Evolutionary conservation across 2,113 vertebrate genomes (phyloP).

Genomic region (Dipodomys merriami): DNA sequence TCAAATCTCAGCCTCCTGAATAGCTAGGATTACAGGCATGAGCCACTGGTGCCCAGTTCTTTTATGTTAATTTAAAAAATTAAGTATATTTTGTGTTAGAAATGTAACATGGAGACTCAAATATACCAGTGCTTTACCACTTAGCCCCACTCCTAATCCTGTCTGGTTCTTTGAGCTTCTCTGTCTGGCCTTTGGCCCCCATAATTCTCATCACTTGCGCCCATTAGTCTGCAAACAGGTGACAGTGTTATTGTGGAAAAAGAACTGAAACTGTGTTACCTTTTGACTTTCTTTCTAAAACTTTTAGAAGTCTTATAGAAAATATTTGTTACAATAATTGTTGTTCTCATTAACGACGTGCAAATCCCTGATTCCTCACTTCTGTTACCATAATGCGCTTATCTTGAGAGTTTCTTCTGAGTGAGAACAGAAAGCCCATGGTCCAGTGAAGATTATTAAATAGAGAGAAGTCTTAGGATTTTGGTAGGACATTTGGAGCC

Average conservation of each 20-base stretch:
- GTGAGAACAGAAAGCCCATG: background rate
- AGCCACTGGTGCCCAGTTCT: too few species aligned
- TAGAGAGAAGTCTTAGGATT: background rate
- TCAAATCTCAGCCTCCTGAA: too few species aligned
- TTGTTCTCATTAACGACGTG: background rate
- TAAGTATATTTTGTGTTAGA: too few species aligned
- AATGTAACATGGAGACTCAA: too few species aligned
- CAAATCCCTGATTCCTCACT: background rate
- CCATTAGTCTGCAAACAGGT: background rate
- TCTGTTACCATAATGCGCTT: background rate
- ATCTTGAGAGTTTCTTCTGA: background rate
- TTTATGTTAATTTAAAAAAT: too few species aligned
- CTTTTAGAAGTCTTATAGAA: background rate
- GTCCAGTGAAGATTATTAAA: background rate
- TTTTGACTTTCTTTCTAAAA: background rate
- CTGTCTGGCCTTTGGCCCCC: background rate
- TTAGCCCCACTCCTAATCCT: too few species aligned
- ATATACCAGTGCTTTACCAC: background rate
- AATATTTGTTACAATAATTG: background rate
- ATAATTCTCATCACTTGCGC: background rate
- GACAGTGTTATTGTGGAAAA: background rate
- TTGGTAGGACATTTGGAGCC: background rate
- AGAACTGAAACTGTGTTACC: background rate
- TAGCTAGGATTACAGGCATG: too few species aligned
- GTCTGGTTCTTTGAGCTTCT: background rate